Base-by-base conservation (phyloP, 2,797 vertebrate genomes). In the Ctenopoma kingsleyae region DNA sequence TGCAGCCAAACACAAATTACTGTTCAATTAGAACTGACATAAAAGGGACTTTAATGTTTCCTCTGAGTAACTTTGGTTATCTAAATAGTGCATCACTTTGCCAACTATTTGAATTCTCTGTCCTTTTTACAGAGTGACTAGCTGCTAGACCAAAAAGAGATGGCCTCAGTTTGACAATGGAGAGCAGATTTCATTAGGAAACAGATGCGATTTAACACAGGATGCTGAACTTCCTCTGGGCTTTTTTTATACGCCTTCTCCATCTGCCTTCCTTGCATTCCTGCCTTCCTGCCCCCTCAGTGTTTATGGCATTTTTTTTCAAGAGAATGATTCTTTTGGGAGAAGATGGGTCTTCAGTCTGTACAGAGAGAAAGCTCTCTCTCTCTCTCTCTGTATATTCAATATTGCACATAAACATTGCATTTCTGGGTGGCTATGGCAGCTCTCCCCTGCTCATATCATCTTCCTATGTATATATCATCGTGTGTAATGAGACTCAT, bases 181-280 rank as follows among this genome's bases (percentile, higher is more conserved):
- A 80, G 76, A 23, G 35, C 85, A 61, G 77, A 84, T 68, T 90
- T 89, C 81, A 74, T 81, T 80, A 91, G 93, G 94, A 95, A 95
- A 91, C 83, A 67, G 87, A 84, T 69, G 67, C 49, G 51, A 87
- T 91, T 91, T 85, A 90, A 81, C 84, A 91, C 93, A 93, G 94
- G 94, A 95, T 93, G 92, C 81, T 75, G 61, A 84, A 89, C 87
- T 94, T 95, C 95, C 93, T 91, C 78, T 80, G 40, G 38, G 40
- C 56, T 83, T 86, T 87, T 43, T 43, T 44, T 19, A 73, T 66
- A 36, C 32, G 35, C 76, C 72, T 80, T 80, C 74, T 82, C 71
- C 71, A 56, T 61, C 69, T 80, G 71, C 71, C 74, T 84, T 77
- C 68, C 68, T 74, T 53, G 19, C 59, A 41, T 86, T 88, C 69